phyloP scores from a whole-genome alignment of 2,888 invertebrate genomes.

The Meteorus colon region DNA sequence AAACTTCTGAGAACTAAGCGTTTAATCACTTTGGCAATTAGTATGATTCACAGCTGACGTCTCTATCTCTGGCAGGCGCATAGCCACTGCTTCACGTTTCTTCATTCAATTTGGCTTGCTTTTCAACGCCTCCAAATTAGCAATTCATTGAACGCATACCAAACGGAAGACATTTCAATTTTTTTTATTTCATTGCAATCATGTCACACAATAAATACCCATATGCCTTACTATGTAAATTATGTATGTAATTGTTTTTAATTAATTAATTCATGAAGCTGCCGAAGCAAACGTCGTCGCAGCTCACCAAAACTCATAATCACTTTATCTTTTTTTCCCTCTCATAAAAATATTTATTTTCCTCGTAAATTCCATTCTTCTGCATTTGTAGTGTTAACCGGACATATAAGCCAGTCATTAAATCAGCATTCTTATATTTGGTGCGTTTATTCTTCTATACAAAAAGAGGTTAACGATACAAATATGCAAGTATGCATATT shows the following conservation, averaged over 20 bases:
- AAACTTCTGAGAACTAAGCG: constrained; percentile 63
- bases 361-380: too few species aligned
- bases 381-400: constrained; percentile 38
- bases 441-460: constrained; percentile 49
- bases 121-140: constrained; percentile 60
- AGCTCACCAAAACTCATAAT: too few species aligned
- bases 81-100: constrained; percentile 51
- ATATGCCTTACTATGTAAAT: background rate
- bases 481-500: constrained; percentile 65
- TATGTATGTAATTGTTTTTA: too few species aligned
- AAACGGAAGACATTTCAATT: constrained; percentile 41
- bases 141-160: constrained; percentile 49
- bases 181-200: constrained; percentile 1
- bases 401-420: constrained; percentile 56
- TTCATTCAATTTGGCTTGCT: constrained; percentile 61
- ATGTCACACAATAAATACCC: background rate
- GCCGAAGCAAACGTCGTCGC: too few species aligned
- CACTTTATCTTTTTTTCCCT: constrained; percentile 49
- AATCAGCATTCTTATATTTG: constrained; percentile 50
- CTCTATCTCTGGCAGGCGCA: constrained; percentile 55
- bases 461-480: constrained; percentile 67
- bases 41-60: constrained; percentile 68
- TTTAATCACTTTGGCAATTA: constrained; percentile 69
- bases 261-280: too few species aligned
- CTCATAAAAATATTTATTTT: constrained; percentile 56